phyloP scores from a whole-genome alignment of 2,797 vertebrate genomes.

The Parauchenoglanis ngamensis region DNA sequence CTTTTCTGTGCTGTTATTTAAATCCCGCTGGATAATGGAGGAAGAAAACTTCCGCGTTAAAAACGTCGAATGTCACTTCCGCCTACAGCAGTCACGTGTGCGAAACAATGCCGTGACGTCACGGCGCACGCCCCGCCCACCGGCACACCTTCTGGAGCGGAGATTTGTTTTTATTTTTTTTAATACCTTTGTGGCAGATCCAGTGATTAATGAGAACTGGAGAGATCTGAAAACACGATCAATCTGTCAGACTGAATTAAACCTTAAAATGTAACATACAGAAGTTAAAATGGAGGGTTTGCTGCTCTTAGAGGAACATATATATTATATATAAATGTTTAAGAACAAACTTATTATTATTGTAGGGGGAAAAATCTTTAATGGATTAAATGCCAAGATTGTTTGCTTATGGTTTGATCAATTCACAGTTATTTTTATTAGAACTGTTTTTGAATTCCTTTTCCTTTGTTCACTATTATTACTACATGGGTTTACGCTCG shows the following conservation, averaged over 20 bases:
- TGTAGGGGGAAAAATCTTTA: too few relatives aligned
- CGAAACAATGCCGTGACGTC: slow-evolving; percentile 39
- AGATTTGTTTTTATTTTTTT: background rate
- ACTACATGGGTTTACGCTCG: background rate
- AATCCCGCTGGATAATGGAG: slow-evolving; percentile 58
- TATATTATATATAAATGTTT: too few relatives aligned
- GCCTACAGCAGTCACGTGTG: slow-evolving; percentile 58
- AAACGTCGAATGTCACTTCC: slow-evolving; percentile 71
- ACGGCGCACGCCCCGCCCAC: slow-evolving; percentile 21
- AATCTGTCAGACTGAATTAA: background rate
- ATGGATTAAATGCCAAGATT: too few relatives aligned
- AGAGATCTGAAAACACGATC: background rate
- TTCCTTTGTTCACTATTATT: background rate
- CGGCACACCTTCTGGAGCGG: background rate
- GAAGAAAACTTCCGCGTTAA: slow-evolving; percentile 76
- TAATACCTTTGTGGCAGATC: background rate
- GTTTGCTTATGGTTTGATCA: too few relatives aligned
- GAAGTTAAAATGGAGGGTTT: too few relatives aligned
- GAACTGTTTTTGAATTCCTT: too few relatives aligned
- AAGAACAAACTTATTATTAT: too few relatives aligned
- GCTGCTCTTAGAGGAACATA: too few relatives aligned
- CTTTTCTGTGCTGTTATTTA: slow-evolving; percentile 60
- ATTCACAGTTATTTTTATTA: too few relatives aligned
- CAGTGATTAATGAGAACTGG: background rate
- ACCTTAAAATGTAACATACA: background rate